Percentiles rank a stretch among this genome's conserved stretches.
Conservation (phyloP, 2,113 vertebrate genomes). For the Tragelaphus scriptus region DNA sequence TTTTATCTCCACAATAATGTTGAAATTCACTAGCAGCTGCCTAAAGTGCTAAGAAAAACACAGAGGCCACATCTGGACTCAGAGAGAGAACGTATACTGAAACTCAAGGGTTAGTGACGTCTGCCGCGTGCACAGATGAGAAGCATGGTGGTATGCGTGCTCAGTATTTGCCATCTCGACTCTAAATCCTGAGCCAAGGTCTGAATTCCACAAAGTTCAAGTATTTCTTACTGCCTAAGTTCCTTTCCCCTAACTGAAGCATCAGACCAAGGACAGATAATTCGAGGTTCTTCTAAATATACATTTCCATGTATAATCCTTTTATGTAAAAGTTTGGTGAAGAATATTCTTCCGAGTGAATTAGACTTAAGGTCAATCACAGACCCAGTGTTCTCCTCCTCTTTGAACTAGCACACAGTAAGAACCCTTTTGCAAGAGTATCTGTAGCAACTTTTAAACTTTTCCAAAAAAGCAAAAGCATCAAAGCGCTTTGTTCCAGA, state of each 20-base stretch:
- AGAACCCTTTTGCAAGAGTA: not conserved
- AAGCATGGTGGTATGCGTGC: accelerated
- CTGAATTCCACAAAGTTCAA: not conserved
- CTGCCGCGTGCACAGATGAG: not conserved
- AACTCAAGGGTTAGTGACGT: not conserved
- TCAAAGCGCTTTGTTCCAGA: not conserved
- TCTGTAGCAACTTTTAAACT: not conserved
- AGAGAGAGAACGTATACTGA: not conserved
- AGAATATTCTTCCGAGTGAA: not conserved
- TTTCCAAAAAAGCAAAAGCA: not conserved
- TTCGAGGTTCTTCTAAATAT: not conserved
- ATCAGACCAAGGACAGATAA: not conserved
- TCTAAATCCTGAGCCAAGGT: not conserved
- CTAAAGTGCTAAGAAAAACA: not conserved
- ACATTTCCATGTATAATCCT: not conserved
- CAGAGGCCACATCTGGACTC: not conserved
- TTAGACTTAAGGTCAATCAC: not conserved
- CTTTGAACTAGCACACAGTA: not conserved
- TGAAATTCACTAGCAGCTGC: not conserved
- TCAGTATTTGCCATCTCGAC: not conserved
- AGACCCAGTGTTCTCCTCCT: not conserved
- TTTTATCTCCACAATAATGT: not conserved
- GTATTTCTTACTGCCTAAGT: not conserved
- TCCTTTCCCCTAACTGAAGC: not conserved
- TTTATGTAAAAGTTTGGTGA: not conserved